Conservation (phyloP, 2,888 invertebrate genomes). For the Scaptomyza polygonia region DNA sequence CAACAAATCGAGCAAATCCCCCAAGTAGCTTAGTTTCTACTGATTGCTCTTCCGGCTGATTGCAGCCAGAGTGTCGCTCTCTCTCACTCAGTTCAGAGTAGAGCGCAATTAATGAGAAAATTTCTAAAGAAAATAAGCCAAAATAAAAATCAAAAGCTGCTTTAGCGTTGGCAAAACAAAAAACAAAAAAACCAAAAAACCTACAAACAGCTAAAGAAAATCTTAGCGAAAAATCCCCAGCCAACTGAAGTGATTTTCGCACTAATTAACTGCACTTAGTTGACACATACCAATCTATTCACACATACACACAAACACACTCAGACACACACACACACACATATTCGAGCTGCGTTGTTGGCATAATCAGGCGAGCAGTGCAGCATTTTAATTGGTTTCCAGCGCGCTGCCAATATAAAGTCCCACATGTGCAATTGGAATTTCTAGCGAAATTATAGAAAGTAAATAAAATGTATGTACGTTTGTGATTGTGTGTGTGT, state of each 20-base stretch:
- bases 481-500: background rate
- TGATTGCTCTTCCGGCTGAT: constrained; percentile 62
- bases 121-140: constrained; percentile 59
- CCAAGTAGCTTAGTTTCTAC: constrained; percentile 64
- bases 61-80: constrained; percentile 40
- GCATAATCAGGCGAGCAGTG: constrained; percentile 70
- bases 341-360: constrained; percentile 40
- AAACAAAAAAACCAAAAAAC: constrained; percentile 9
- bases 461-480: constrained; percentile 65
- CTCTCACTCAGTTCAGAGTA: background rate
- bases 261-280: constrained; percentile 80
- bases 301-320: constrained; percentile 44
- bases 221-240: constrained; percentile 68
- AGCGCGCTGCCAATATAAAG: constrained; percentile 72
- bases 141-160: constrained; percentile 23
- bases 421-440: constrained; percentile 78
- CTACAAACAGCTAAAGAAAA: constrained; percentile 67
- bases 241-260: constrained; percentile 78
- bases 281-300: constrained; percentile 78
- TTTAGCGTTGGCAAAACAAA: constrained; percentile 18
- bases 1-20: constrained; percentile 63
- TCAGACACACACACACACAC: constrained; percentile 1
- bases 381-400: constrained; percentile 78
- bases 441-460: constrained; percentile 78
- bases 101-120: constrained; percentile 69